Evolutionary conservation across 2,888 invertebrate species (phyloP).

Genomic region (Hololepta plana): DNA sequence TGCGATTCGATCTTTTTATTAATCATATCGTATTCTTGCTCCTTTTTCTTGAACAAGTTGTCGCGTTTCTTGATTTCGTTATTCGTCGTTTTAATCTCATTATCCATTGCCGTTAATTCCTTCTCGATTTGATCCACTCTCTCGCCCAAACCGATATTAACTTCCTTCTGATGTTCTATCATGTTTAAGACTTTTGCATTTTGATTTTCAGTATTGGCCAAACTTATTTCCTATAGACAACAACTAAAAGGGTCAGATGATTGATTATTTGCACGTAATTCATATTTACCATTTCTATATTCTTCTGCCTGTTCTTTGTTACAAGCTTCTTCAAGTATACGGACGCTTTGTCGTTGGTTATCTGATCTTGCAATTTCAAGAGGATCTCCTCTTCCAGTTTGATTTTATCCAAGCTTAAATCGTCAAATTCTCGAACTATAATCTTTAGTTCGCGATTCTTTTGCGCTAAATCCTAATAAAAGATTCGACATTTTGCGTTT

Average conservation of each 20-base stretch:
- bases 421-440: conserved; percentile 28
- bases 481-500: background rate
- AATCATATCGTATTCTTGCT: conserved; percentile 30
- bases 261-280: no score
- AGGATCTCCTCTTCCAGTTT: conserved; percentile 46
- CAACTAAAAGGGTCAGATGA: no score
- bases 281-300: conserved; percentile 27
- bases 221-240: conserved; percentile 31
- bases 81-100: conserved; percentile 26
- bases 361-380: conserved; percentile 42
- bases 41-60: conserved; percentile 28
- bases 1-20: no score
- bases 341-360: conserved; percentile 50
- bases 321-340: conserved; percentile 29
- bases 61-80: conserved; percentile 29
- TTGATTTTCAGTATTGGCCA: conserved; percentile 36
- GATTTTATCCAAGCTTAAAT: conserved; percentile 31
- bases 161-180: conserved; percentile 31
- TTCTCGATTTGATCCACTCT: conserved; percentile 23
- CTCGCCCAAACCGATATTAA: conserved; percentile 17
- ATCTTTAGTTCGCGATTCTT: background rate
- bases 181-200: conserved; percentile 37
- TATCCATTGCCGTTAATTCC: conserved; percentile 24
- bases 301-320: conserved; percentile 26
- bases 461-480: background rate